These are phyloP conservation scores for Noctuana brunneofusca DNA, from an alignment of 2,888 invertebrate genomes.

Conservation along the genomic window DNA sequence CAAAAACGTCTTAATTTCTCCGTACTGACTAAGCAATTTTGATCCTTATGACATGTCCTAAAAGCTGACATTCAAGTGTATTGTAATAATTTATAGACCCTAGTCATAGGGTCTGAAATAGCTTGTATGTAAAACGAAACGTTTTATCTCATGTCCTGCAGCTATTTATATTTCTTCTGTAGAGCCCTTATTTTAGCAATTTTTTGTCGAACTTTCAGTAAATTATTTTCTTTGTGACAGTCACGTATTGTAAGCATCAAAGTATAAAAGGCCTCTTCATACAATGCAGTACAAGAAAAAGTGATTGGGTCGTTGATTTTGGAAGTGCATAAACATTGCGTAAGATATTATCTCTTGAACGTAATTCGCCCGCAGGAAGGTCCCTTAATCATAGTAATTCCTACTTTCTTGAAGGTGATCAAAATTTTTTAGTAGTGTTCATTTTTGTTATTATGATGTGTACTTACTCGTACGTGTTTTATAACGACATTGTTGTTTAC, in stretches of 20 bases:
- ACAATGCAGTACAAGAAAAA: conserved; percentile 39
- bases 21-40: neutral
- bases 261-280: conserved; percentile 36
- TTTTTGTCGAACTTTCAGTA: conserved; percentile 42
- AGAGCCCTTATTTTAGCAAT: conserved; percentile 48
- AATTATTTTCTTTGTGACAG: conserved; percentile 37
- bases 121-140: conserved; percentile 52
- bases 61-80: neutral
- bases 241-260: conserved; percentile 41
- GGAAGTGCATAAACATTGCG: conserved; percentile 55
- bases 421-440: conserved; percentile 38
- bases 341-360: conserved; percentile 54
- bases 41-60: neutral
- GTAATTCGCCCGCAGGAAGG: conserved; percentile 44
- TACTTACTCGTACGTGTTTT: neutral
- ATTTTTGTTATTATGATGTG: conserved; percentile 44
- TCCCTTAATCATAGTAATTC: conserved; percentile 40
- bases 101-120: conserved; percentile 42
- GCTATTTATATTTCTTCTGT: conserved; percentile 60
- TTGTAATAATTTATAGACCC: conserved; percentile 11
- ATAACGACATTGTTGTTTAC: neutral
- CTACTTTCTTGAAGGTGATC: conserved; percentile 1
- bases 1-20: conserved; percentile 1
- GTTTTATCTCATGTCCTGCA: conserved; percentile 61
- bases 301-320: conserved; percentile 51